Evolutionary conservation across 2,113 vertebrate species (phyloP), one percentile per base, ranked within the genome.

Genomic region (Girardinichthys multiradiatus): DNA sequence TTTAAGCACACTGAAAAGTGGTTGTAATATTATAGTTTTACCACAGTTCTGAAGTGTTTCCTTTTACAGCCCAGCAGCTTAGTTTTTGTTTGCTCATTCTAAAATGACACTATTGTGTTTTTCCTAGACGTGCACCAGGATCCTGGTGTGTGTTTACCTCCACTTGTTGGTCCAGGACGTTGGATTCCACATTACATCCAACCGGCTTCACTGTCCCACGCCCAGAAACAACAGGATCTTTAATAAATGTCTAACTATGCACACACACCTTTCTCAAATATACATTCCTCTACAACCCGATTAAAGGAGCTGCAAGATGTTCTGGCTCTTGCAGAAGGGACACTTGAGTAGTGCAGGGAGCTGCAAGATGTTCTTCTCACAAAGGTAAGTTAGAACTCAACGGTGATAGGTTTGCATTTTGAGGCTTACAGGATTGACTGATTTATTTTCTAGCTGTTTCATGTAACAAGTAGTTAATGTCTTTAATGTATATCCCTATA

Each of bases 191-290:
- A 82, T 88, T 66, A 84, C 91, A 89, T 85, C 76, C 57, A 78
- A 67, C 63, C 11, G 24, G 57, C n/a, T 2, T 80, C 61, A 51
- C 67, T 26, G 82, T 89, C 80, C 90, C 93, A 95, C 93, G 89
- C 94, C 94, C 93, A 90, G 88, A 86, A 74, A 74, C 45, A 72
- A 86, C 94, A 95, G 94, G 94, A 95, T 94, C 89, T 93, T 85
- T 89, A 72, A 94, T 94, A 84, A 94, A 95, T 90, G 91, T 95
- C 92, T 89, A 92, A 92, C 91, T 79, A 85, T 61, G 81, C 74
- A 70, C 84, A 93, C 93, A 95, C 94, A 94, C 94, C 94, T 94
- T 95, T 91, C 89, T 86, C 93, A 95, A 95, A 95, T 86, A 95
- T 78, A 90, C 93, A 92, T 91, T 90, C 86, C 87, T 87, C n/a